phyloP scores from a whole-genome alignment of 2,797 vertebrate species.

The Scolopax rusticola region DNA sequence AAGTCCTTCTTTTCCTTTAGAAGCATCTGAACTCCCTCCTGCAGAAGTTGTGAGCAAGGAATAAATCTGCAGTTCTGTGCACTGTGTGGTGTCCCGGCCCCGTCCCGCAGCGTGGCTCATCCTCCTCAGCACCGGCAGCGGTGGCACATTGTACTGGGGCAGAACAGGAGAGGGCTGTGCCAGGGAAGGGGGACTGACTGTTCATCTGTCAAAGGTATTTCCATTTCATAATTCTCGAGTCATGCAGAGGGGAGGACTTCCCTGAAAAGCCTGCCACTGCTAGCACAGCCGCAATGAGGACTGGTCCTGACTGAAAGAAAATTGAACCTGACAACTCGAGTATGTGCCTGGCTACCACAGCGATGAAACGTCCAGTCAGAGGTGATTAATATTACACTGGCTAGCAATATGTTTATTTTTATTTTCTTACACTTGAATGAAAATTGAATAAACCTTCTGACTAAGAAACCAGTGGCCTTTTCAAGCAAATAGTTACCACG shows the following conservation, averaged over 20 bases:
- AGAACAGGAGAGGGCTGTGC: not conserved
- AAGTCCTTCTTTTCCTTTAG: not conserved
- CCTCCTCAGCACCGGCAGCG: not conserved
- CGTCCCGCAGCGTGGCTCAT: fast-evolving
- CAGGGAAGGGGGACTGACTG: not conserved
- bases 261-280: conserved; percentile 4
- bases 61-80: not conserved
- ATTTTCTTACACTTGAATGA: not conserved
- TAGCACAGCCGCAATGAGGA: not conserved
- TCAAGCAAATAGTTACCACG: conserved; percentile 72
- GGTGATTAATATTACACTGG: conserved; percentile 50
- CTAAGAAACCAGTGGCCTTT: conserved; percentile 66
- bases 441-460: conserved; percentile 12
- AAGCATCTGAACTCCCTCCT: fast-evolving
- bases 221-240: not conserved
- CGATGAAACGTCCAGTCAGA: conserved; percentile 35
- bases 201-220: not conserved
- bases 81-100: fast-evolving
- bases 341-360: not conserved
- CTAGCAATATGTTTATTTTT: conserved; percentile 32
- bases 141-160: fast-evolving
- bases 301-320: not conserved
- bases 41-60: not conserved
- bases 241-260: not conserved
- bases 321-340: not conserved